Evolutionary conservation across 2,888 invertebrate species (phyloP).

Genomic region (Plemyria rubiginata): DNA sequence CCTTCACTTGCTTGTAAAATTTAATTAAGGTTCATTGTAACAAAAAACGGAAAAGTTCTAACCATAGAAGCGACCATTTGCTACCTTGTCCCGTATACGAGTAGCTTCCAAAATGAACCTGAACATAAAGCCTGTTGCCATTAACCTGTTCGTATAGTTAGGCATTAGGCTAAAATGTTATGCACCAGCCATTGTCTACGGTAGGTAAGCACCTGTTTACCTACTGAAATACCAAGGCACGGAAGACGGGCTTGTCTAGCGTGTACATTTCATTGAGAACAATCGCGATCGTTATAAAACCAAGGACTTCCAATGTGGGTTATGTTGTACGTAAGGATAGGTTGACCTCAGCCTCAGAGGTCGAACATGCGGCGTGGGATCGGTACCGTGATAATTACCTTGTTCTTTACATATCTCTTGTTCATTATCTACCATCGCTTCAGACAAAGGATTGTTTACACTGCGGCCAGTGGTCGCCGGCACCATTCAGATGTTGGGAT

Average conservation of each 20-base stretch:
- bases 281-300: neutral
- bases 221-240: too few species aligned
- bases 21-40: too few species aligned
- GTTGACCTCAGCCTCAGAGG: conserved; percentile 10
- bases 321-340: conserved; percentile 3
- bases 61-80: too few species aligned
- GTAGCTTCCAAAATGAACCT: too few species aligned
- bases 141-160: too few species aligned
- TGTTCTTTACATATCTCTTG: conserved; percentile 33
- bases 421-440: conserved; percentile 22
- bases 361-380: conserved; percentile 30
- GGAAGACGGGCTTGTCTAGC: neutral
- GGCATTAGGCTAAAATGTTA: too few species aligned
- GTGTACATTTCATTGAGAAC: neutral
- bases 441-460: conserved; percentile 11
- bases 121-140: too few species aligned
- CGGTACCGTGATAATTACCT: conserved; percentile 27
- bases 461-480: neutral
- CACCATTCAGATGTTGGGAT: neutral
- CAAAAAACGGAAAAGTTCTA: too few species aligned
- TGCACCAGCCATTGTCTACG: too few species aligned
- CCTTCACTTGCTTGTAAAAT: too few species aligned
- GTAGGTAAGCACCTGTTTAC: too few species aligned
- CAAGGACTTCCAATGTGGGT: neutral
- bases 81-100: too few species aligned